Conservation (phyloP, 2,888 invertebrate genomes). For the Galeruca laticollis region DNA sequence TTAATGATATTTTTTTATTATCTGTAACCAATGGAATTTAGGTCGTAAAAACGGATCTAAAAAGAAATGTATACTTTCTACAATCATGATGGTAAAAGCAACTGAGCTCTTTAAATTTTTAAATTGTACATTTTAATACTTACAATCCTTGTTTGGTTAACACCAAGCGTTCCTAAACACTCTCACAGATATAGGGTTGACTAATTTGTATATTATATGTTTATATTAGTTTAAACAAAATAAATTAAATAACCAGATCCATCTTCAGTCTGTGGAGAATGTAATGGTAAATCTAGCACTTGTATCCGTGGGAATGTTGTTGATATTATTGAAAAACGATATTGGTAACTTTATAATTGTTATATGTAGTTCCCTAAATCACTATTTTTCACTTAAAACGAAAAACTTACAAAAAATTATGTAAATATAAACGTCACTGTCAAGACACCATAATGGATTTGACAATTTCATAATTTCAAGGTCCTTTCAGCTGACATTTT, state of each 20-base stretch:
- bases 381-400: slow-evolving; percentile 48
- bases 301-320: slow-evolving; percentile 13
- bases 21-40: slow-evolving; percentile 60
- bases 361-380: slow-evolving; percentile 33
- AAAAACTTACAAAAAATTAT: slow-evolving; percentile 62
- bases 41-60: slow-evolving; percentile 65
- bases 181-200: slow-evolving; percentile 52
- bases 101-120: slow-evolving; percentile 44
- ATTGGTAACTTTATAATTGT: slow-evolving; percentile 11
- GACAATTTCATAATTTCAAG: slow-evolving; percentile 43
- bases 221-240: slow-evolving; percentile 48
- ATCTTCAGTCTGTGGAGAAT: slow-evolving; percentile 50
- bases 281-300: slow-evolving; percentile 20
- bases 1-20: slow-evolving; percentile 51
- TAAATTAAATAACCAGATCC: slow-evolving; percentile 48
- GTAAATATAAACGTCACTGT: slow-evolving; percentile 66
- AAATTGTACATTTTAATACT: slow-evolving; percentile 52
- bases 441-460: slow-evolving; percentile 62
- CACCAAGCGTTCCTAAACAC: slow-evolving; percentile 61
- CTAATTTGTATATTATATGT: slow-evolving; percentile 35
- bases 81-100: slow-evolving; percentile 52
- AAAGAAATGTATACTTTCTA: slow-evolving; percentile 62
- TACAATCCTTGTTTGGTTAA: slow-evolving; percentile 63
- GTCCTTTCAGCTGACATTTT: slow-evolving; percentile 34
- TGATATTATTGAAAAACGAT: slow-evolving; percentile 8